Base-by-base conservation (phyloP, 2,113 vertebrate genomes). In the Lagopus leucura region DNA sequence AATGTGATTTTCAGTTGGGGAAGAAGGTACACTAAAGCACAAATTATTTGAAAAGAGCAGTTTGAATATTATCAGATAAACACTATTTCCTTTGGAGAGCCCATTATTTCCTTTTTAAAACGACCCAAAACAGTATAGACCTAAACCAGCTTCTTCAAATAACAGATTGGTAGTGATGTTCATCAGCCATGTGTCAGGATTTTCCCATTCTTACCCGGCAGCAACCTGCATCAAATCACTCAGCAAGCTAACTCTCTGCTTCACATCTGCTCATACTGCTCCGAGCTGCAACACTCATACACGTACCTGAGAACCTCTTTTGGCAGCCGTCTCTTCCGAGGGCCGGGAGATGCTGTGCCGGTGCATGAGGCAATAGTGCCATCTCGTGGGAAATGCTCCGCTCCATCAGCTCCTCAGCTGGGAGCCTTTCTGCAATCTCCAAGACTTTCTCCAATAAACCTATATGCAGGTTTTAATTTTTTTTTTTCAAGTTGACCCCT, bases 321-420 rank as follows among this genome's bases (percentile, higher is more conserved):
- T 4, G 43, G 38, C 47, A 74, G 38, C 6, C 32, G 11, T 18
- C 25, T 77, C 67, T 60, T 27, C 20, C 55, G 71, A 36, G 25
- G 12, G n/a, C 3, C 0, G 30, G 42, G 60, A 15, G 1, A 12
- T 5, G 22, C 1, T 30, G 76, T 42, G 71, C 45, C 82, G 22
- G 48, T 97, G 90, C 73, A 25, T 93, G 80, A 91, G 91, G 67
- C 96, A 97, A 97, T 64, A 97, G 52, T 95, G 97, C 97, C 98
- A 97, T 94, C 98, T 97, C 0, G 95, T 97, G 98, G 96, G 36
- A 54, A 52, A 17, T 2, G 3, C 4, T 47, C 25, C 8, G 28
- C 58, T 40, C 70, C 3, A 0, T 19, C 17, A 28, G 27, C 58
- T 36, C n/a, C 12, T 10, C 60, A 61, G 3, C 27, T 34, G 1